These are phyloP conservation scores for Choristoneura rosaceana DNA, from an alignment of 2,888 invertebrate genomes.

Conservation along the genomic window DNA sequence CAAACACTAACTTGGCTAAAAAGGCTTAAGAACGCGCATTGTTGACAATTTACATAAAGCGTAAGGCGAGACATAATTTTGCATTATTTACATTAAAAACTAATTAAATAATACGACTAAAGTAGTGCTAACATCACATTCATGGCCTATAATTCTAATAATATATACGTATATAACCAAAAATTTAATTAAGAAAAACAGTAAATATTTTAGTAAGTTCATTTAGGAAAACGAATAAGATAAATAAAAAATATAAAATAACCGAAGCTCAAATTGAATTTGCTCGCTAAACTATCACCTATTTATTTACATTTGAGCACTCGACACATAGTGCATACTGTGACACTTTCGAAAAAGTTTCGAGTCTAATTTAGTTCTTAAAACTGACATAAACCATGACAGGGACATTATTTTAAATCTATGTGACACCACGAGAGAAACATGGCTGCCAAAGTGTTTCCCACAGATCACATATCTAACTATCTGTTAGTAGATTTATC, in stretches of 20 bases:
- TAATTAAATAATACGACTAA: conserved; percentile 58
- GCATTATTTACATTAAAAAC: conserved; percentile 44
- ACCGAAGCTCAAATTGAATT: conserved; percentile 35
- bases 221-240: conserved; percentile 39
- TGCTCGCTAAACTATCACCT: conserved; percentile 49
- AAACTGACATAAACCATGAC: conserved; percentile 2
- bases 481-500: too few relatives aligned
- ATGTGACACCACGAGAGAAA: not conserved
- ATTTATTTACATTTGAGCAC: conserved; percentile 75
- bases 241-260: conserved; percentile 47
- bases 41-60: conserved; percentile 8
- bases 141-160: conserved; percentile 56
- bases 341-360: conserved; percentile 82
- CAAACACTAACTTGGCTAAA: not conserved
- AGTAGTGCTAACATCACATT: conserved; percentile 69
- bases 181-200: conserved; percentile 36
- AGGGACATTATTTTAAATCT: conserved; percentile 7
- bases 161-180: not conserved
- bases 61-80: conserved; percentile 21
- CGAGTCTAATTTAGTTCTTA: conserved; percentile 56
- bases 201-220: conserved; percentile 28
- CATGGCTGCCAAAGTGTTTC: too few relatives aligned
- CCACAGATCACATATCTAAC: not conserved
- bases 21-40: conserved; percentile 9
- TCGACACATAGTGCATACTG: conserved; percentile 82